Evolutionary conservation across 1,140 invertebrate genomes (phyloP).

Genomic region (Pararge aegeria): DNA sequence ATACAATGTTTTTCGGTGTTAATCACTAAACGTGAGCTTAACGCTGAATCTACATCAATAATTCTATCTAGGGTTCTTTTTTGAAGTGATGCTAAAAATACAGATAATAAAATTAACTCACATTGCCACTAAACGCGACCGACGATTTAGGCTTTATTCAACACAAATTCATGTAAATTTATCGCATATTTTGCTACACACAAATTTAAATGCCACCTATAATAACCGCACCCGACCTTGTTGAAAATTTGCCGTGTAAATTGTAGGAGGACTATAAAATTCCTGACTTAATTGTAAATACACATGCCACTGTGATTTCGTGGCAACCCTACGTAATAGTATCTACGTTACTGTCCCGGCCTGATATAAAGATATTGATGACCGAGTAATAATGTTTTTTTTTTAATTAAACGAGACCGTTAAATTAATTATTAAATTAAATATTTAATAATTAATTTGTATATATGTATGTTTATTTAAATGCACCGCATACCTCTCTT

Average conservation of each 20-base stretch:
- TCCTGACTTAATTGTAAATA: neutral
- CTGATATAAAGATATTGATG: too few relatives aligned
- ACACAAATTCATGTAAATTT: conserved; percentile 6
- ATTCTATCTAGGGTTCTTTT: too few relatives aligned
- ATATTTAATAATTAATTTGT: too few relatives aligned
- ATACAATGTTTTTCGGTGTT: too few relatives aligned
- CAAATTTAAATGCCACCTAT: conserved; percentile 3
- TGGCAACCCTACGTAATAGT: neutral
- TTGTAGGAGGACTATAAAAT: neutral
- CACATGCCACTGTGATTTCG: neutral
- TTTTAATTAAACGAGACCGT: too few relatives aligned
- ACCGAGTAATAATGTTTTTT: too few relatives aligned
- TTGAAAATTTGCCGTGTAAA: conserved; percentile 3
- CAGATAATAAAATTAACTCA: neutral
- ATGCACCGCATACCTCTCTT: too few relatives aligned
- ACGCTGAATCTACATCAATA: too few relatives aligned
- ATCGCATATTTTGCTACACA: conserved; percentile 1
- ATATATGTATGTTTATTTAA: too few relatives aligned
- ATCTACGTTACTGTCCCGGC: too few relatives aligned
- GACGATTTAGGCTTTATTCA: neutral
- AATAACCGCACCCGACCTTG: conserved; percentile 2
- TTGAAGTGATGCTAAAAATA: neutral
- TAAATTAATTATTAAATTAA: too few relatives aligned
- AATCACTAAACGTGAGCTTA: too few relatives aligned
- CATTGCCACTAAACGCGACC: neutral